Percentiles rank a stretch among this genome's conserved stretches.
Evolutionary conservation across 1,140 invertebrate species (phyloP).

Genomic region (Eumeta japonica): DNA sequence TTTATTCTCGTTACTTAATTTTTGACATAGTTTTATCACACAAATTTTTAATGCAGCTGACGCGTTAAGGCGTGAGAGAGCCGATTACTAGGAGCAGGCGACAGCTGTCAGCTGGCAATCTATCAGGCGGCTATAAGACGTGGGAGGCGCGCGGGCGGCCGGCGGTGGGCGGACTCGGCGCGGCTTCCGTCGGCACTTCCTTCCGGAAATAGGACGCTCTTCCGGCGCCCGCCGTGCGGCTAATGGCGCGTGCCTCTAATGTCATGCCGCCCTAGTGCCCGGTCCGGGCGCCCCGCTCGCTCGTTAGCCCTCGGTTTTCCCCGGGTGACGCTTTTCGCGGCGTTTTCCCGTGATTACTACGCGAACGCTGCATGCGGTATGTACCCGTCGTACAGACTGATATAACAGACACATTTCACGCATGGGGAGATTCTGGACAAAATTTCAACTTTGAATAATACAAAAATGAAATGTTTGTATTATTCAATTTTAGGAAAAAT

Average conservation of each 20-base stretch:
- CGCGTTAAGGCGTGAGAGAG: no score
- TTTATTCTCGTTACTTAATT: background rate
- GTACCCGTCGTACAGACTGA: no score
- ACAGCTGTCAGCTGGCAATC: background rate
- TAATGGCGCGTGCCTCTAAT: conserved; percentile 45
- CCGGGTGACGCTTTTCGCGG: conserved; percentile 6
- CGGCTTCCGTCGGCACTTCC: conserved; percentile 41
- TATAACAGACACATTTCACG: no score
- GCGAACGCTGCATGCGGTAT: no score
- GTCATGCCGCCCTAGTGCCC: conserved; percentile 38
- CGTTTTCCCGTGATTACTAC: no score
- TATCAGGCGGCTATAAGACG: background rate
- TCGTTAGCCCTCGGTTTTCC: conserved; percentile 21
- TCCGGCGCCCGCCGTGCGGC: conserved; percentile 25
- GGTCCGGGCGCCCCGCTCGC: no score
- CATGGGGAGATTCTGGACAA: no score
- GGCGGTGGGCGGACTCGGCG: conserved; percentile 26
- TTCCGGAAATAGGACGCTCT: conserved; percentile 49
- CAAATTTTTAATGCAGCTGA: background rate
- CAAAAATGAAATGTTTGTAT: no score
- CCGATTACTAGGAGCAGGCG: no score
- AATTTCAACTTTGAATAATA: no score
- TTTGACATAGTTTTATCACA: background rate
- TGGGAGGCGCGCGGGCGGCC: background rate
- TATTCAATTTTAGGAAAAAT: no score